Evolutionary conservation across 2,113 vertebrate genomes (phyloP), one percentile per base, ranked within the genome.

Genomic region (Passer domesticus): DNA sequence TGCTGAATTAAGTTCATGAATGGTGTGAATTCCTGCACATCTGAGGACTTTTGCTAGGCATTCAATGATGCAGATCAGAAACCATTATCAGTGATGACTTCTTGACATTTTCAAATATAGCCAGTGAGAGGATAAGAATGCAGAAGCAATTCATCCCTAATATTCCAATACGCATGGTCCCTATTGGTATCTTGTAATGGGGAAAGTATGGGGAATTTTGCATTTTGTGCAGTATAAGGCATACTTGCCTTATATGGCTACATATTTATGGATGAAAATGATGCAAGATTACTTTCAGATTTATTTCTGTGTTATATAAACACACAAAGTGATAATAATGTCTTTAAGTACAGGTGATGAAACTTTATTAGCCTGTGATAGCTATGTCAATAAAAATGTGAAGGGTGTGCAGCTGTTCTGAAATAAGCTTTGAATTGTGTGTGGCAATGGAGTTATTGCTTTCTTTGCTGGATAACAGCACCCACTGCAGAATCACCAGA

Each of bases 291-390:
- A 68, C 72, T 84, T 89, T 52, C 55, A 72, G 69, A 60, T 95
- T 92, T 92, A 88, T 89, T 94, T 91, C 66, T 69, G 35, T 63
- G 10, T 64, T 64, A 82, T 75, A 87, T 60, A 96, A 94, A 79
- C 66, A 87, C 39, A 55, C 20, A 91, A 87, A 25, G 17, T 24
- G 73, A 75, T 91, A 82, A 94, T 95, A 20, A 58, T 49, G 17
- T n/a, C 73, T 92, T 55, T 95, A 95, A 94, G 66, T 81, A 44
- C 8, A 91, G 60, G 62, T 87, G 93, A 96, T 97, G 91, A 97
- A 97, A 94, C 37, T 96, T 97, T 92, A 94, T 49, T 91, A 89
- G 76, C 56, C 69, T 77, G 31, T 83, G 47, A 94, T 87, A 91
- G 77, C n/a, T 87, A 5, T 33, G 73, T 92, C 83, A 94, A 94